Conservation (phyloP, 2,113 vertebrate species). For the Pachypanchax playfairii region DNA sequence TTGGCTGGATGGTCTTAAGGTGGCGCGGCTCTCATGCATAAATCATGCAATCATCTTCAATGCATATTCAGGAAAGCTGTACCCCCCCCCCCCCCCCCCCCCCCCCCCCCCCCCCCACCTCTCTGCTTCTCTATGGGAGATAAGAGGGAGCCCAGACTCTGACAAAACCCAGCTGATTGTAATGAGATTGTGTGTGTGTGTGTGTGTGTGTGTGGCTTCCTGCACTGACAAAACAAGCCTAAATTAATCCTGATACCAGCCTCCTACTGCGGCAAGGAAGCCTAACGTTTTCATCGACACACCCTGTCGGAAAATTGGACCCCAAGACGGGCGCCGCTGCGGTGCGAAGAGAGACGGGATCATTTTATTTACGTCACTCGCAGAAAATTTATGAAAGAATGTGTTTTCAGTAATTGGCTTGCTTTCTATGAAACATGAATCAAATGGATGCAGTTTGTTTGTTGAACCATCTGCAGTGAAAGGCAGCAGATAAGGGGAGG, state of each 20-base stretch:
- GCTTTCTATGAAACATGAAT: constrained; percentile 72
- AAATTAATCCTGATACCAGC: constrained; percentile 78
- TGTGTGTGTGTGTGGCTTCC: constrained; percentile 76
- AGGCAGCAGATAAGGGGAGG: constrained; percentile 62
- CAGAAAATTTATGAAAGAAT: constrained; percentile 53
- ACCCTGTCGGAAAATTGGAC: constrained; percentile 71
- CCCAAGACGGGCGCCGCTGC: constrained; percentile 51
- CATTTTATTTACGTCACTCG: constrained; percentile 78
- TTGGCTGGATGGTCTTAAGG: constrained; percentile 53
- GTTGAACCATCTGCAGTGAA: constrained; percentile 78
- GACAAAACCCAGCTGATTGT: constrained; percentile 80
- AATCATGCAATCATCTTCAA: constrained; percentile 83
- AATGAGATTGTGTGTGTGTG: constrained; percentile 79
- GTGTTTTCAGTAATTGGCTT: constrained; percentile 70
- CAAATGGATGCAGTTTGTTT: constrained; percentile 72
- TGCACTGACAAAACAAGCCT: constrained; percentile 76
- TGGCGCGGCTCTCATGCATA: constrained; percentile 77
- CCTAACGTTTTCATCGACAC: constrained; percentile 52
- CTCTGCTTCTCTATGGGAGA: constrained; percentile 69
- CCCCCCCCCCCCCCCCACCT: no score
- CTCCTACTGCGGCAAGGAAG: constrained; percentile 70
- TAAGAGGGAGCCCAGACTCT: constrained; percentile 67
- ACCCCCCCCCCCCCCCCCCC: no score
- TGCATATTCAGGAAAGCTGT: constrained; percentile 72
- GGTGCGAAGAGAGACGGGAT: constrained; percentile 62